These are phyloP conservation scores for Orientallactaga bullata DNA, from an alignment of 2,113 vertebrate genomes.

Conservation along the genomic window DNA sequence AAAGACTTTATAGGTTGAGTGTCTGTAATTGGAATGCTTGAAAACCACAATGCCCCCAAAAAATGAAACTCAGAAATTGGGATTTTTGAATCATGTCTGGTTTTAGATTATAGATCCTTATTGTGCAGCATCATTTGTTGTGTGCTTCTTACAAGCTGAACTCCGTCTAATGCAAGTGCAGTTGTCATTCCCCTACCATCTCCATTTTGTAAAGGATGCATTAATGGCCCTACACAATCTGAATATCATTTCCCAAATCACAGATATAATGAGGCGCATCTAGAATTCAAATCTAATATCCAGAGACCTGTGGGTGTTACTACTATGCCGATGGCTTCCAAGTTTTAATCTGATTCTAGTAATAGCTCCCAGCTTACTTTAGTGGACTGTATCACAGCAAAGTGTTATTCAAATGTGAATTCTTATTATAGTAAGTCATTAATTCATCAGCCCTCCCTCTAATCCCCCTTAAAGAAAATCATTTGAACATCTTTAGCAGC, in stretches of 20 bases:
- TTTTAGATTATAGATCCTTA: not conserved
- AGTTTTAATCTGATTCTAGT: not conserved
- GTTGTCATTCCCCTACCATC: not conserved
- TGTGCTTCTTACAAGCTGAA: not conserved
- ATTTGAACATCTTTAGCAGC: constrained; percentile 52
- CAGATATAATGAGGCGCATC: not conserved
- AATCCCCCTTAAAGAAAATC: not conserved
- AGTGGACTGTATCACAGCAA: not conserved
- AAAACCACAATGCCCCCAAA: not conserved
- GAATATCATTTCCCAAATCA: not conserved
- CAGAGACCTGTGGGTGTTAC: not conserved
- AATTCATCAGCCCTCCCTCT: constrained; percentile 28
- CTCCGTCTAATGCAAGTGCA: not conserved
- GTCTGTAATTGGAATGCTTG: not conserved
- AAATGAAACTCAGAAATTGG: not conserved
- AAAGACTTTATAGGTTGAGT: not conserved
- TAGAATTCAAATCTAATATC: not conserved
- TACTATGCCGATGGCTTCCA: not conserved
- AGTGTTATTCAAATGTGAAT: constrained; percentile 2
- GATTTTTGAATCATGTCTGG: not conserved
- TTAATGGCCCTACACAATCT: not conserved
- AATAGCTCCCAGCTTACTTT: not conserved
- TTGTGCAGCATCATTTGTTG: not conserved
- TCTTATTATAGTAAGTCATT: constrained; percentile 46
- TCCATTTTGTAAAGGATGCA: not conserved